phyloP scores from a whole-genome alignment of 2,888 invertebrate genomes.

The Zhengitettix transpicula region DNA sequence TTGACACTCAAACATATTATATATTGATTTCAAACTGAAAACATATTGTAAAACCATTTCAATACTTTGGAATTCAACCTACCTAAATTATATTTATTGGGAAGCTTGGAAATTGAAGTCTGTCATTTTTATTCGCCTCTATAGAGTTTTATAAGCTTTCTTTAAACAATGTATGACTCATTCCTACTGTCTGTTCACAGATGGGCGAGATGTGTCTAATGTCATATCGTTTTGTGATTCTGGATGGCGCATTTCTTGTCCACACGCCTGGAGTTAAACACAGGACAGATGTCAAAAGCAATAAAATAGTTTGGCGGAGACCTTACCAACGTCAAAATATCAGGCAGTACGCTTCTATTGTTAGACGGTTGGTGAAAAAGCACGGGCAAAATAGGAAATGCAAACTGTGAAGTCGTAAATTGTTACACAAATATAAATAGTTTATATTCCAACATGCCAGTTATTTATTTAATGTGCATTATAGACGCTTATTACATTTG shows the following conservation, averaged over 20 bases:
- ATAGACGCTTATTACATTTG: no score
- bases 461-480: no score
- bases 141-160: not conserved
- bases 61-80: no score
- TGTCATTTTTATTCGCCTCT: not conserved
- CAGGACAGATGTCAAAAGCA: not conserved
- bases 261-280: constrained; percentile 46
- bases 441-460: no score
- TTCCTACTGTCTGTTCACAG: constrained; percentile 24
- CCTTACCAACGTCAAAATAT: not conserved
- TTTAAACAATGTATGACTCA: not conserved
- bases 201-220: constrained; percentile 62
- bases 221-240: constrained; percentile 50
- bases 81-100: no score
- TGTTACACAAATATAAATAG: no score
- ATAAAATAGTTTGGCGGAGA: not conserved
- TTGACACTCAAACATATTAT: no score
- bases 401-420: not conserved
- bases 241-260: constrained; percentile 57
- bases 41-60: no score
- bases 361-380: not conserved
- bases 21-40: no score
- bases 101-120: not conserved
- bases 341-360: not conserved
- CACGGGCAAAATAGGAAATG: not conserved